Evolutionary conservation across 2,888 invertebrate genomes (phyloP), one percentile per base, ranked within the genome.

Genomic region (Cerceris ruficornis): DNA sequence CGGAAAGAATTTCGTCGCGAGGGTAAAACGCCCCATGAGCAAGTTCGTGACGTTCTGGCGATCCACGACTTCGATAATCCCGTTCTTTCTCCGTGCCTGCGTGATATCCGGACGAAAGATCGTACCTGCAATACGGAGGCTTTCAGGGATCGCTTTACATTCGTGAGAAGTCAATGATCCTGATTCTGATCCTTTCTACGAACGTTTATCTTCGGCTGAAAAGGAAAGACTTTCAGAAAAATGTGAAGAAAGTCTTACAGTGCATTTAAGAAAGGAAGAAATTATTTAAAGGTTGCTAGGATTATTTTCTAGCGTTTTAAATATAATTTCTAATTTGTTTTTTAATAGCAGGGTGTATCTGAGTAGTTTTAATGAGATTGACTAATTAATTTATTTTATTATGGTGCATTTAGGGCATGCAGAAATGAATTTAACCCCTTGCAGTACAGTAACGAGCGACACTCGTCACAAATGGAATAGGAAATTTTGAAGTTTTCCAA

Each of bases 91-190:
- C 82, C 82, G 77, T 75, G 86, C 84, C 86, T 70, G 75, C 75
- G 77, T 75, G 84, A 86, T 85, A 85, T 85, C 85, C 85, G 82
- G 84, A 69, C 77, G 81, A 82, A 84, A 77, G 86, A 85, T 85
- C 86, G 83, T 69, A 77, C 81, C 74, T 67, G 58, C 78, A 60
- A 68, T 54, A 75, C 78, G 74, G 75, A 46, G 77, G 68, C 83
- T 79, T 76, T 70, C 77, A 68, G 69, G 78, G 81, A 87, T 86
- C 86, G 86, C 80, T 82, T 88, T 88, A 86, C 88, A 85, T 87
- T 86, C 87, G 88, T 82, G 86, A 86, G 86, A 85, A 89, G 89
- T 88, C 88, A 86, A 88, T 88, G 89, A 89, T 89, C 89, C 85
- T 85, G 89, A 89, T 89, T 89, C 86, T 87, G 88, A 89, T 88